Percentiles rank a stretch among this genome's conserved stretches.
phyloP scores from a whole-genome alignment of 2,797 vertebrate species.

The Artibeus jamaicensis region DNA sequence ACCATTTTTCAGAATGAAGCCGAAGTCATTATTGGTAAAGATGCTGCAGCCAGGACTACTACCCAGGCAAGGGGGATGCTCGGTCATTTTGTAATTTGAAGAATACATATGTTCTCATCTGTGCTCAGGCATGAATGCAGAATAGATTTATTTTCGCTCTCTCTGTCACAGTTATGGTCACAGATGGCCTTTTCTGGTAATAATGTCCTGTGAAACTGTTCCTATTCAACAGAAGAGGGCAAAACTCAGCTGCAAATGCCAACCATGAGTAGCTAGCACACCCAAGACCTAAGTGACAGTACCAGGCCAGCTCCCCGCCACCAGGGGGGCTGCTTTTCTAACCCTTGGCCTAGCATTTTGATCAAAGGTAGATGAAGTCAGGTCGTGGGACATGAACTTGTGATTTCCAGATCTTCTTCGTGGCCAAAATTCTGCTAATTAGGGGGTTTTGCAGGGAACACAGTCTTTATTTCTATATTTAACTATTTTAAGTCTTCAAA shows the following conservation, averaged over 20 bases:
- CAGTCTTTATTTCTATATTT: neutral
- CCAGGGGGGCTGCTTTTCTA: neutral
- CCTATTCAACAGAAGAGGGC: neutral
- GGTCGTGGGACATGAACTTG: neutral
- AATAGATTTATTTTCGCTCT: neutral
- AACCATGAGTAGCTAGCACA: neutral
- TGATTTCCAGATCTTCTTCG: neutral
- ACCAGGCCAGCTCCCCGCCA: neutral
- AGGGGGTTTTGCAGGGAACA: neutral
- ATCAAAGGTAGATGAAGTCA: neutral
- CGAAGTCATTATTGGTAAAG: neutral
- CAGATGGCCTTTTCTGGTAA: neutral
- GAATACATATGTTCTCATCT: neutral
- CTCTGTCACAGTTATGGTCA: neutral
- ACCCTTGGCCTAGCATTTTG: neutral
- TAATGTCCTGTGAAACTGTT: neutral
- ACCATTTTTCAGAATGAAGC: neutral
- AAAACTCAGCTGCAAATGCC: neutral
- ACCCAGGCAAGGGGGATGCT: neutral
- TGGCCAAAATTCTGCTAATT: neutral
- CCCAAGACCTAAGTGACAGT: neutral
- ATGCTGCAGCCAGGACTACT: neutral
- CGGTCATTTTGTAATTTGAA: neutral
- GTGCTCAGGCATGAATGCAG: neutral
- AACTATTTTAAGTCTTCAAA: neutral